A percentile compares a stretch with the other conserved stretches of the same genome.
Evolutionary conservation across 2,113 vertebrate genomes (phyloP).

Genomic region (Neolamprologus sp.): DNA sequence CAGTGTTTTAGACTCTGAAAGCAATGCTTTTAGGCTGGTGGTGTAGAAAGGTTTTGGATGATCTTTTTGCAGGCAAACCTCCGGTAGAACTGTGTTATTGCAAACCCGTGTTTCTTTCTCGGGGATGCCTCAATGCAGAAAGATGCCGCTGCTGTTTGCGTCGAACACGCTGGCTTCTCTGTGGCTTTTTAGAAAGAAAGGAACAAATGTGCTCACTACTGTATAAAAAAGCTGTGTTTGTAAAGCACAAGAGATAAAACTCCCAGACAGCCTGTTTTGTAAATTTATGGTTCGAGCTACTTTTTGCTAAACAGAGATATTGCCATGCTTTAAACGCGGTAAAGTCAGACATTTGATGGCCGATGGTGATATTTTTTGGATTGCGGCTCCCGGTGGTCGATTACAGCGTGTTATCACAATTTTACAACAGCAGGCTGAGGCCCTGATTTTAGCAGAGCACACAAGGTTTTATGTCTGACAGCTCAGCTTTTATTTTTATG

Average conservation of each 20-base stretch:
- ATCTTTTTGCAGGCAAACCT: background rate
- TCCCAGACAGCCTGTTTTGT: background rate
- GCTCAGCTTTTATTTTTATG: conserved; percentile 38
- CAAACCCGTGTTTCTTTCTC: conserved; percentile 38
- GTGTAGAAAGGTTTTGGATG: conserved; percentile 23
- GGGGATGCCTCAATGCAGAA: background rate
- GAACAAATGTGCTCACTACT: background rate
- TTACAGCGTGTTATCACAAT: conserved; percentile 8
- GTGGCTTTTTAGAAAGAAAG: background rate
- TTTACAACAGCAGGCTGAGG: conserved; percentile 22
- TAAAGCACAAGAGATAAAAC: background rate
- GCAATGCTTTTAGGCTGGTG: conserved; percentile 15
- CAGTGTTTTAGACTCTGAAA: background rate
- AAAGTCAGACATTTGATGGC: background rate
- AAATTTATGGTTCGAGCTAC: background rate
- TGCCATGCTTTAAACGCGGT: background rate
- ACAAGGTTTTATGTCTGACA: conserved; percentile 20
- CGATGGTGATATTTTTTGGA: background rate
- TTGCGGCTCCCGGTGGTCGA: background rate
- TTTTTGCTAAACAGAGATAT: background rate
- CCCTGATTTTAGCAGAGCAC: background rate
- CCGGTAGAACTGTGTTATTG: background rate
- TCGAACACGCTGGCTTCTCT: background rate
- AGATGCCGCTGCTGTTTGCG: background rate
- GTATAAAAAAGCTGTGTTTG: background rate